Percentiles rank a stretch among this genome's conserved stretches.
phyloP scores from a whole-genome alignment of 2,113 vertebrate species.

The Petrocephalus zakoni region DNA sequence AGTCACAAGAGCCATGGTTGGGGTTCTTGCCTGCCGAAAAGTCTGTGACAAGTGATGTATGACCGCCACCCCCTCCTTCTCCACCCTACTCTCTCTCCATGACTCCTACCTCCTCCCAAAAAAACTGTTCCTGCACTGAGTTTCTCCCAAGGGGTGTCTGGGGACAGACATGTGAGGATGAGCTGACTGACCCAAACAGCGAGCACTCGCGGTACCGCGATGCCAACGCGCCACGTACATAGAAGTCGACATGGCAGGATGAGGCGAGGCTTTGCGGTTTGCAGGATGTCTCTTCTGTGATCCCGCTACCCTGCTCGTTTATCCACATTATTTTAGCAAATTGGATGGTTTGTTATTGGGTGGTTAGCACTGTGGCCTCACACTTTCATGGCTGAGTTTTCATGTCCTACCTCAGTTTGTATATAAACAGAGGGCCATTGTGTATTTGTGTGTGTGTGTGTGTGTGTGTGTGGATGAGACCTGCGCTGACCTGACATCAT shows the following conservation, averaged over 20 bases:
- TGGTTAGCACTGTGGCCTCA: too few species aligned
- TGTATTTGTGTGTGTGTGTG: background rate
- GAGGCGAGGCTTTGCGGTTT: background rate
- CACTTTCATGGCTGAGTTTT: background rate
- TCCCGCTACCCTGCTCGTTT: too few species aligned
- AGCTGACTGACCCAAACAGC: slow-evolving; percentile 29
- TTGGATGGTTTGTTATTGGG: too few species aligned
- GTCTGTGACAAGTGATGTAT: slow-evolving; percentile 63
- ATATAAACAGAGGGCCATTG: background rate
- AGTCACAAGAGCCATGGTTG: background rate
- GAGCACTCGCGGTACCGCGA: background rate
- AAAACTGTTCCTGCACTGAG: slow-evolving; percentile 54
- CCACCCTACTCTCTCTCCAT: slow-evolving; percentile 25
- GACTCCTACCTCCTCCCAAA: background rate
- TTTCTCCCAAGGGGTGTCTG: slow-evolving; percentile 57
- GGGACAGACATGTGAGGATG: slow-evolving; percentile 35
- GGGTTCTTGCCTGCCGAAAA: slow-evolving; percentile 23
- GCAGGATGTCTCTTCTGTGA: background rate
- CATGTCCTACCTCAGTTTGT: background rate
- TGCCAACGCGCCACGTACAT: background rate
- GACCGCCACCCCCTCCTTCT: background rate
- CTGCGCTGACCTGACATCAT: background rate
- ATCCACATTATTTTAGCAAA: too few species aligned
- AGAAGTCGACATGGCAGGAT: background rate
- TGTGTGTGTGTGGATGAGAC: background rate